Percentiles rank a stretch among this genome's conserved stretches.
Conservation (phyloP, 2,797 vertebrate species). For the Erethizon dorsatum region DNA sequence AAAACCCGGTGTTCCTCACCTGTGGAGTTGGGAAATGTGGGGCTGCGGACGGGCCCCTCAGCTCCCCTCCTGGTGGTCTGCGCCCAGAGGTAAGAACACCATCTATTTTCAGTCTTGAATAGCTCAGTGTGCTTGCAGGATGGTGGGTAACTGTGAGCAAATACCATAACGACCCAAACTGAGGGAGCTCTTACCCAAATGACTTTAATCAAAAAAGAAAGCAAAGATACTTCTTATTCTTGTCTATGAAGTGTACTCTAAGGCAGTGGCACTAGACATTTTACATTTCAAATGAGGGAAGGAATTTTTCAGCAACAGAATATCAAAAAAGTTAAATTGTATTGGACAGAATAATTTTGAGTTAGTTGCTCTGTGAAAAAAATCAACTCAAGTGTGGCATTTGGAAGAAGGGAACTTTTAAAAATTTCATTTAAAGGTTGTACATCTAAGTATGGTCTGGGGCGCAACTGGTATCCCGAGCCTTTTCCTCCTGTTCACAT, state of each 20-base stretch:
- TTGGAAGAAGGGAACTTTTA: slow-evolving; percentile 27
- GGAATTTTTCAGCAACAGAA: neutral
- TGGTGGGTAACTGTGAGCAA: slow-evolving; percentile 11
- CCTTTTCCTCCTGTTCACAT: slow-evolving; percentile 39
- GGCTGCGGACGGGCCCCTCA: neutral
- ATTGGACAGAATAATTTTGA: slow-evolving; percentile 24
- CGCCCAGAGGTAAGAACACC: neutral
- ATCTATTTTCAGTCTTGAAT: neutral
- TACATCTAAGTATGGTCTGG: neutral
- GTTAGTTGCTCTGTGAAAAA: neutral
- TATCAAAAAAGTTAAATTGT: neutral
- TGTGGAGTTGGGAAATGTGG: slow-evolving; percentile 44
- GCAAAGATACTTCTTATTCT: neutral
- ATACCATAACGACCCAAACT: neutral
- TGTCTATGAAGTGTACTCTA: neutral
- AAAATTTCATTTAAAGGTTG: neutral
- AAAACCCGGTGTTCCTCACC: neutral
- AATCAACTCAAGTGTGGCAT: neutral
- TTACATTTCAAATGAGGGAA: neutral
- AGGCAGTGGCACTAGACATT: neutral
- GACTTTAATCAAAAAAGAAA: slow-evolving; percentile 43
- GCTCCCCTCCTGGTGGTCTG: neutral
- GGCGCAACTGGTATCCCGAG: neutral
- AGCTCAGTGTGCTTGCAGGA: neutral
- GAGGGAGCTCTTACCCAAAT: neutral